Percentiles rank a stretch among this genome's conserved stretches.
phyloP scores from a whole-genome alignment of 92 coral and sea anemone species.

The Nematostella vectensis region DNA sequence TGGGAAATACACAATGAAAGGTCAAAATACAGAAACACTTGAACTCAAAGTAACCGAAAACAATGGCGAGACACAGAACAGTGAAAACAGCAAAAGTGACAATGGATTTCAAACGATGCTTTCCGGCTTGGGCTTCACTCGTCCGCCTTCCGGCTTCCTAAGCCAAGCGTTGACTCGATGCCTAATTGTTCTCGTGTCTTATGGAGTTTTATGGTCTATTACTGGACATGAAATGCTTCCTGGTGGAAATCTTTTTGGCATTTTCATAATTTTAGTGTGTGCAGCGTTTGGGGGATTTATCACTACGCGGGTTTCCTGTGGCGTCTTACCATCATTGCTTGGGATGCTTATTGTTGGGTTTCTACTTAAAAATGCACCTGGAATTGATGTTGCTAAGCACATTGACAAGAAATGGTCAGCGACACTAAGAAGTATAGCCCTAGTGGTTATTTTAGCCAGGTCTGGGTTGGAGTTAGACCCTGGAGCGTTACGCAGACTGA shows the following conservation, averaged over 20 bases:
- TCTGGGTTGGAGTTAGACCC: slow-evolving; percentile 94
- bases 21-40: too few relatives aligned
- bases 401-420: slow-evolving; percentile 87
- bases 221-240: slow-evolving; percentile 66
- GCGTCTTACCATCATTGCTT: slow-evolving; percentile 63
- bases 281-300: slow-evolving; percentile 87
- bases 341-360: slow-evolving; percentile 96
- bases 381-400: slow-evolving; percentile 58
- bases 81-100: too few relatives aligned
- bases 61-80: too few relatives aligned
- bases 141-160: slow-evolving; percentile 56
- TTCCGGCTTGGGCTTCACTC: slow-evolving; percentile 12
- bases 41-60: too few relatives aligned
- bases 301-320: slow-evolving; percentile 49
- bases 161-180: slow-evolving; percentile 60
- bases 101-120: background rate
- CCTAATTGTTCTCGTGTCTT: slow-evolving; percentile 38
- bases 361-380: slow-evolving; percentile 65
- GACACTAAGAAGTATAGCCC: slow-evolving; percentile 72
- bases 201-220: slow-evolving; percentile 75
- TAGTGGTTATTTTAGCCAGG: slow-evolving; percentile 79
- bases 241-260: slow-evolving; percentile 85
- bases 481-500: slow-evolving; percentile 65
- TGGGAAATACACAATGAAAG: too few relatives aligned
- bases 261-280: slow-evolving; percentile 52